Conservation (phyloP, 1,140 invertebrate genomes). For the Coptotermes formosanus region DNA sequence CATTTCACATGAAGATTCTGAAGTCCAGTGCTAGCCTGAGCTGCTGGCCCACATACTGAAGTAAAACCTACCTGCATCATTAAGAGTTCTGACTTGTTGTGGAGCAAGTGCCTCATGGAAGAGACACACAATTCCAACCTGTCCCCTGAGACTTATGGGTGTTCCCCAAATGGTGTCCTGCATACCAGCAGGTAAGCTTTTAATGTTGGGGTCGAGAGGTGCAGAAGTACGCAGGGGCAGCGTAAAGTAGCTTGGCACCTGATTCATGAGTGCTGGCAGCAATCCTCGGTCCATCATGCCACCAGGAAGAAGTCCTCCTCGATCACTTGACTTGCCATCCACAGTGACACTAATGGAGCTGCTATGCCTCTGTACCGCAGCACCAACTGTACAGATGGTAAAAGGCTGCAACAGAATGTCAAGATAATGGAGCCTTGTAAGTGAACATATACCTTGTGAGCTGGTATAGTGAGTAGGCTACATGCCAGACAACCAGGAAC, state of each 20-base stretch:
- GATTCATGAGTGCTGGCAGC: conserved; percentile 45
- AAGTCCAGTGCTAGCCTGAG: too few species aligned
- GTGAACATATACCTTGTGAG: too few species aligned
- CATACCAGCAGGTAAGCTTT: conserved; percentile 52
- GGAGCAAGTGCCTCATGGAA: conserved; percentile 51
- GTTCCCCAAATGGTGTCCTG: conserved; percentile 55
- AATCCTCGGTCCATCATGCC: conserved; percentile 39
- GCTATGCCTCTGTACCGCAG: conserved; percentile 39
- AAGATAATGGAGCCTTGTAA: background rate
- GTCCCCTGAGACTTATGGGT: conserved; percentile 51
- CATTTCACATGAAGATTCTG: too few species aligned
- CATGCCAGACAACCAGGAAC: too few species aligned
- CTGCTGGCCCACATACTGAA: too few species aligned
- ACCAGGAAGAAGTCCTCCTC: conserved; percentile 32
- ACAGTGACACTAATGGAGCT: background rate
- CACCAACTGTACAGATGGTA: conserved; percentile 52
- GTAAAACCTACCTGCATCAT: conserved; percentile 44
- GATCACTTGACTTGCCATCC: conserved; percentile 26
- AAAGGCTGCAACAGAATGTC: conserved; percentile 47
- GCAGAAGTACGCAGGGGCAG: conserved; percentile 45
- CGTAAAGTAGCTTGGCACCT: conserved; percentile 52
- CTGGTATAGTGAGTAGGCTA: too few species aligned
- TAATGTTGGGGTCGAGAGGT: conserved; percentile 52
- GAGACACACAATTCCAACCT: conserved; percentile 51
- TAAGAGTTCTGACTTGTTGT: conserved; percentile 47